Base-by-base conservation (phyloP, 2,113 vertebrate genomes). In the Sisor rabdophorus region DNA sequence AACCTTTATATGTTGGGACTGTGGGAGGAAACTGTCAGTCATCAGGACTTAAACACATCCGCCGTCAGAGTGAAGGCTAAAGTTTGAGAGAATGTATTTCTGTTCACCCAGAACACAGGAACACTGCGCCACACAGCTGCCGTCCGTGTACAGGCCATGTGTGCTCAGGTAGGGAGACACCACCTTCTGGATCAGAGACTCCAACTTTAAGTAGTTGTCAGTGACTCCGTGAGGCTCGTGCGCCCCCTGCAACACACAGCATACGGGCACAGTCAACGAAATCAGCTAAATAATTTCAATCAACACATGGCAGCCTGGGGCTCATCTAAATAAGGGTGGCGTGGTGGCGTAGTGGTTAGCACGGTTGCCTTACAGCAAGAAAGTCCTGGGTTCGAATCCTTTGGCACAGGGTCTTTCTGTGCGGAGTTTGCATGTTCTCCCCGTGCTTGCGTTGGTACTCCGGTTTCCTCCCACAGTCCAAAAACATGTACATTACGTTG, bases 141-240 rank as follows among this genome's bases (percentile, higher is more conserved):
- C 94, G 2, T 84, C 90, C 67, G 93, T 95, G 74, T 88, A 94
- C 58, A 98, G 90, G 1, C 97, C 97, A 0, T 95, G 94, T 0
- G 95, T 98, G 44, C 96, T 94, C 81, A 99, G 84, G 87, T 98
- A 99, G 0, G 97, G 97, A 6, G 94, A 98, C 65, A 98, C 95
- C 1, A 98, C 96, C 75, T 95, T 98, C 93, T 96, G 95, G 71
- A 98, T 89, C 81, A 99, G 90, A 0, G 88, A 84, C 88, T 99
- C 97, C 85, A 99, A 88, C 64, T 94, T 94, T 77, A 98, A 86
- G 79, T 99, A 99, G 85, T 96, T 95, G 10, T 95, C 93, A 1
- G 93, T 94, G 71, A 95, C 93, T 0, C 95, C 95, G 83, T 93
- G 91, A 0, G 94, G 93, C 82, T 99, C 97, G 0, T 99, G 97